These are phyloP conservation scores for Xenopus tropicalis DNA, from an alignment of 2,113 vertebrate species.

Conservation along the genomic window DNA sequence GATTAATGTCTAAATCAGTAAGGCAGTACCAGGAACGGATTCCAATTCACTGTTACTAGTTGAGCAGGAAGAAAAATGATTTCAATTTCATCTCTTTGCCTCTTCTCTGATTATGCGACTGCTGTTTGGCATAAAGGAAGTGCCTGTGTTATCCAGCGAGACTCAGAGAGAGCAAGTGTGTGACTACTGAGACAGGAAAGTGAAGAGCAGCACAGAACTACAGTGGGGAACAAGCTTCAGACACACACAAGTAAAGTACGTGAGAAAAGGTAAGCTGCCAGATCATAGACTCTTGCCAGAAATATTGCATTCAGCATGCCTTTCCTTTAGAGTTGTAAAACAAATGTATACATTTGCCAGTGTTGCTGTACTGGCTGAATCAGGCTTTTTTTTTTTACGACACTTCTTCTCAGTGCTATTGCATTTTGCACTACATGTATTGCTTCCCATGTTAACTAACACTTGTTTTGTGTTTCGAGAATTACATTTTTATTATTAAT, in stretches of 20 bases:
- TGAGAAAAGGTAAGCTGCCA: background rate
- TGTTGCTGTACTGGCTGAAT: background rate
- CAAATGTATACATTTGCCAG: background rate
- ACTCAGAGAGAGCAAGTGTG: background rate
- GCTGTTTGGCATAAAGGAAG: background rate
- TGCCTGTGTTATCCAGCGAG: background rate
- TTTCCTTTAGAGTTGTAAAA: background rate
- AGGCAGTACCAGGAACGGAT: slow-evolving; percentile 14
- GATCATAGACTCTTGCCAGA: too few relatives aligned
- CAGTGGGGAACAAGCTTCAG: background rate
- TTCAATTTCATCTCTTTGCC: slow-evolving; percentile 18
- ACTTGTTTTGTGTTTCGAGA: too few relatives aligned
- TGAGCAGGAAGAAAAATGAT: background rate
- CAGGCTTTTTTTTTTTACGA: too few relatives aligned
- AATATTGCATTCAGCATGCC: background rate
- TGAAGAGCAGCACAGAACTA: background rate
- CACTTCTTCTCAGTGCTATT: too few relatives aligned
- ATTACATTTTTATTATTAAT: too few relatives aligned
- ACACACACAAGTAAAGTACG: background rate
- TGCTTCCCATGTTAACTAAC: too few relatives aligned
- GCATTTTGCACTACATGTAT: too few relatives aligned
- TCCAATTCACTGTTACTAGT: background rate
- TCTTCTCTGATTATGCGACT: background rate
- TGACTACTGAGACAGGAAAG: background rate
- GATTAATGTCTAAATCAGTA: slow-evolving; percentile 15